Evolutionary conservation across 1,140 invertebrate genomes (phyloP), one percentile per base, ranked within the genome.

Genomic region (Drosophila parvula): DNA sequence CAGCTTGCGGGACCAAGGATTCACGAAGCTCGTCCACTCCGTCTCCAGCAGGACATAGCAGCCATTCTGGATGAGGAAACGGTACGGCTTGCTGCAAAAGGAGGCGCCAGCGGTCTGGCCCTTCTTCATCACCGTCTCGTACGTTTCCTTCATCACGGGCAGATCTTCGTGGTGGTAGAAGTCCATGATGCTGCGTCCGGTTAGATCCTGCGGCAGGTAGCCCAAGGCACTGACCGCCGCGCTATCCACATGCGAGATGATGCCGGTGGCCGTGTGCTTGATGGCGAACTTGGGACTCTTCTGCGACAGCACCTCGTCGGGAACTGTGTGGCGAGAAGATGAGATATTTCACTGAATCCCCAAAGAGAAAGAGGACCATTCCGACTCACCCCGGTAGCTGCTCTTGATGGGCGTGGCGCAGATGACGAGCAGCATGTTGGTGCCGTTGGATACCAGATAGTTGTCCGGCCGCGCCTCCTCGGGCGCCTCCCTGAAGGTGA

Each of bases 11-110:
- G 96, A 96, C 98, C 98, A 99, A 0, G 98, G 98, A 94, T 98
- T 98, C 34, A 98, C 94, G 92, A 98, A 98, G 64, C 96, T 96
- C 0, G 97, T 97, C 97, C 97, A 99, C 92, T 98, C 97, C 0
- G 97, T 98, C 92, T 98, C 96, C 36, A 98, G 92, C 48, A 95
- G 94, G 38, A 97, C 94, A 90, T 95, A 98, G 75, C 95, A 95
- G 1, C 97, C 97, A 92, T 98, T 98, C 88, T 97, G 96, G 28
- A 96, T 95, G 47, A 95, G 93, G 91, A 98, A 96, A 65, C 91
- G 58, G 81, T 95, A 95, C 4, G 96, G 95, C 82, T 96, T 96
- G 82, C 96, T 97, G 70, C 94, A 94, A 85, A 96, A 95, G 5
- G 95, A 94, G 43, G 94, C 93, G 65, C 95, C 95, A 2, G 92